A percentile compares a stretch with the other conserved stretches of the same genome.
Conservation (phyloP, 1,140 invertebrate genomes). For the Ostrea denselamellosa region DNA sequence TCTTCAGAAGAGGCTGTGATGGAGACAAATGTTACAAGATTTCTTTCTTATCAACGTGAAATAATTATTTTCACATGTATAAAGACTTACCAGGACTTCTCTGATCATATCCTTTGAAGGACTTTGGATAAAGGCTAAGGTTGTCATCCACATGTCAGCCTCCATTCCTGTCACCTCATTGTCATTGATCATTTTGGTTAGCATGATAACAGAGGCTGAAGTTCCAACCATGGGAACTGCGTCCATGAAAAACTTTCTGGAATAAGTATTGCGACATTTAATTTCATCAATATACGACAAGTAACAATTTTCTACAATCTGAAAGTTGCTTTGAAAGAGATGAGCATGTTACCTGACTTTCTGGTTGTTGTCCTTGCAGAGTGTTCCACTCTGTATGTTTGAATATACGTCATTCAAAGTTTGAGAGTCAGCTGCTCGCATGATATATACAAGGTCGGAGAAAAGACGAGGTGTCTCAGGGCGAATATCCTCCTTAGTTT, state of each 20-base stretch:
- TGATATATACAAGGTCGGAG: slow-evolving; percentile 67
- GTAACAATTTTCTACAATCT: neutral
- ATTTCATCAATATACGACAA: too few relatives aligned
- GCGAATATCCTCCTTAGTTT: slow-evolving; percentile 55
- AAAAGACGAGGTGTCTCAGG: slow-evolving; percentile 78
- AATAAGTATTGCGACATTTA: neutral
- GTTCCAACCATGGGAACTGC: slow-evolving; percentile 90
- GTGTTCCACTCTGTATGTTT: slow-evolving; percentile 53
- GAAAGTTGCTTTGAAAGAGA: neutral
- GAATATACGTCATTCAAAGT: slow-evolving; percentile 59
- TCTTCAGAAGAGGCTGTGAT: slow-evolving; percentile 14
- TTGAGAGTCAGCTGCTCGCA: slow-evolving; percentile 61
- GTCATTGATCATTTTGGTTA: slow-evolving; percentile 88
- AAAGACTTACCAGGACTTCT: slow-evolving; percentile 81
- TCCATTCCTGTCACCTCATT: slow-evolving; percentile 84
- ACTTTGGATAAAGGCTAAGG: slow-evolving; percentile 88
- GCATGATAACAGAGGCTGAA: slow-evolving; percentile 86
- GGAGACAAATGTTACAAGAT: neutral
- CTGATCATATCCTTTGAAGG: slow-evolving; percentile 86
- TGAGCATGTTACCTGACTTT: slow-evolving; percentile 61
- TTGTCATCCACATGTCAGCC: slow-evolving; percentile 88
- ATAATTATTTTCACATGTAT: neutral
- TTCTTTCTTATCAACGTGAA: neutral
- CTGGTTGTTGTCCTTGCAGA: slow-evolving; percentile 64
- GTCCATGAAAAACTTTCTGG: slow-evolving; percentile 82